Evolutionary conservation across 2,797 vertebrate genomes (phyloP), one percentile per base, ranked within the genome.

Genomic region (Gymnothorax reevesii): DNA sequence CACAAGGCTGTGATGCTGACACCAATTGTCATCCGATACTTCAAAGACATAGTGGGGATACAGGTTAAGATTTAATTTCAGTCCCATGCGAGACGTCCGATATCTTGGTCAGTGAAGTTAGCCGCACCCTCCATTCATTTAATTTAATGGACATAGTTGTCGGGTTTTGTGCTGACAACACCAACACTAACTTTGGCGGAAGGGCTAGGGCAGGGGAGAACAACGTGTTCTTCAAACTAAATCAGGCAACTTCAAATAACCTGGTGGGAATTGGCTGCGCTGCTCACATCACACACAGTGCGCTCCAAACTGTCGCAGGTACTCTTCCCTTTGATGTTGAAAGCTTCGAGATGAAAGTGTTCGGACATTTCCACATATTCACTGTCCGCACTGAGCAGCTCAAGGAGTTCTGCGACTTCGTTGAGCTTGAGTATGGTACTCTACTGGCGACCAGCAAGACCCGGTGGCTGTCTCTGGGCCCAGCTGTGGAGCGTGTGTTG

Each of bases 361-460:
- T 42, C 33, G 33, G 33, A 42, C 33, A 42, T 42, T 42, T 42
- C 33, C 33, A 42, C 33, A 42, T 2, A 42, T 42, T 42, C 33
- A 42, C 33, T 42, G 33, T 42, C 33, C 33, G 33, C 33, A 42
- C 33, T 42, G 33, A 42, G 33, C 33, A 42, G 33, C 33, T 42
- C 1, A 42, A 42, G 33, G 33, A 42, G 33, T 64, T 52, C 55
- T 80, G 22, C 59, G 54, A 27, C 75, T 86, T 83, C 83, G 86
- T 83, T 15, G 57, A 84, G 60, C 64, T 83, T 17, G 22, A 83
- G 82, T 71, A 71, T 25, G 7, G 55, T 52, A 25, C 79, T 77
- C 54, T 86, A 27, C 85, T 88, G 57, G 82, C 85, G 57, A 86
- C 25, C 3, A 83, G 82, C 71, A 80, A 86, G 55, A 79, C 87